These are phyloP conservation scores for Enteromius paludinosus DNA, from an alignment of 2,797 vertebrate genomes.

Conservation along the genomic window DNA sequence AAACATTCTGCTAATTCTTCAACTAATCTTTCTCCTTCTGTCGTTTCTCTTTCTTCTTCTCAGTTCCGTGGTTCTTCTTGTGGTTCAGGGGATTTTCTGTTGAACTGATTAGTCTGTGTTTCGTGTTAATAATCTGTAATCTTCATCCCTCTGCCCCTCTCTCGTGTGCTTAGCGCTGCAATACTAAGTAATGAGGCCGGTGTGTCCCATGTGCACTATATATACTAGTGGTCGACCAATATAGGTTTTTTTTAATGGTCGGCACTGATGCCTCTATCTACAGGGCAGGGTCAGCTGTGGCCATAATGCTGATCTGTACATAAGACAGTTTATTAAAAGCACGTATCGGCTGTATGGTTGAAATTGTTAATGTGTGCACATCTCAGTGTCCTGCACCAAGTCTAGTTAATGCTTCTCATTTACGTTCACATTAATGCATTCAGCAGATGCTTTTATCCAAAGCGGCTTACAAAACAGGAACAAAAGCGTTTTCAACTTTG, in stretches of 20 bases:
- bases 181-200: conserved; percentile 42
- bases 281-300: conserved; percentile 2
- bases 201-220: conserved; percentile 12
- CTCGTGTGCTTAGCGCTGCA: conserved; percentile 40
- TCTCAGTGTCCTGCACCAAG: not conserved
- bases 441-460: conserved; percentile 4
- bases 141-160: conserved; percentile 40
- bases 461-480: not conserved
- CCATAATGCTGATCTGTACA: not conserved
- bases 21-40: conserved; percentile 9
- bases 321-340: not conserved
- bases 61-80: conserved; percentile 64
- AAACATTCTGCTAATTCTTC: not conserved
- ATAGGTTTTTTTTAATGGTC: conserved; percentile 22
- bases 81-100: conserved; percentile 66
- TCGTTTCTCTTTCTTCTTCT: conserved; percentile 2
- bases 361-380: not conserved
- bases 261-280: not conserved
- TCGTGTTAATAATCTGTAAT: conserved; percentile 74
- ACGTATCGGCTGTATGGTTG: not conserved
- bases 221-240: conserved; percentile 36
- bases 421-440: not conserved
- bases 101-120: conserved; percentile 69
- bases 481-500: not conserved
- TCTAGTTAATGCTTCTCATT: not conserved